phyloP scores from a whole-genome alignment of 2,888 invertebrate genomes.

The Ennomos fuscantarius region DNA sequence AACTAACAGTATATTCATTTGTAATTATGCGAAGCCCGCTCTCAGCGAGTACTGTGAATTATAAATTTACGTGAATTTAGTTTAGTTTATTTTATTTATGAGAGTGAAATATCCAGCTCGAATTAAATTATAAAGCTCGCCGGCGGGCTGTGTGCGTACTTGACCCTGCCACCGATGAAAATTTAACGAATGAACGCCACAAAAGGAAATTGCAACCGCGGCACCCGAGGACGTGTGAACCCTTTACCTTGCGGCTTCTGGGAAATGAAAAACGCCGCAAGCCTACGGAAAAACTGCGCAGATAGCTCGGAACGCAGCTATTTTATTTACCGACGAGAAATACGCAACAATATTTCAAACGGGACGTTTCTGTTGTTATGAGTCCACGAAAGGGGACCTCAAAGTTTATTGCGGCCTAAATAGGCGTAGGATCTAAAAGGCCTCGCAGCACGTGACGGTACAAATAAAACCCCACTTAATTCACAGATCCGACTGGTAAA shows the following conservation, averaged over 20 bases:
- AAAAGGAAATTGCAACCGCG: slow-evolving; percentile 70
- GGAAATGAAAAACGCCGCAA: slow-evolving; percentile 52
- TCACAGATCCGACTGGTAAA: slow-evolving; percentile 75
- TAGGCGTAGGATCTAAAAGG: slow-evolving; percentile 60
- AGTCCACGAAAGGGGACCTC: slow-evolving; percentile 47
- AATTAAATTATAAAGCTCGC: slow-evolving; percentile 64
- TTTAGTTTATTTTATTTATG: slow-evolving; percentile 63
- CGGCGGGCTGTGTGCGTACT: slow-evolving; percentile 50
- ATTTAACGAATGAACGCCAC: slow-evolving; percentile 72
- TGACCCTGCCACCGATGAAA: slow-evolving; percentile 65
- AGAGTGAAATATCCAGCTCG: slow-evolving; percentile 57
- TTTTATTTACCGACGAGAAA: slow-evolving; percentile 44
- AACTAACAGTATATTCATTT: slow-evolving; percentile 42
- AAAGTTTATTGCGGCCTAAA: slow-evolving; percentile 61
- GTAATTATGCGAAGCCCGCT: slow-evolving; percentile 47
- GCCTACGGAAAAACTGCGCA: slow-evolving; percentile 43
- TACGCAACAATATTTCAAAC: slow-evolving; percentile 34
- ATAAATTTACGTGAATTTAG: slow-evolving; percentile 58
- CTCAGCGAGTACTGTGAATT: slow-evolving; percentile 47
- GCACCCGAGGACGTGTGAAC: slow-evolving; percentile 55
- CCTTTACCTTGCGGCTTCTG: slow-evolving; percentile 58
- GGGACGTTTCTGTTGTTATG: slow-evolving; percentile 38
- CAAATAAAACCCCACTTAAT: slow-evolving; percentile 83
- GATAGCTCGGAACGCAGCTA: slow-evolving; percentile 39
- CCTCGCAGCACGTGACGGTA: slow-evolving; percentile 71